phyloP scores from a whole-genome alignment of 2,888 invertebrate genomes.

The Eupeodes luniger region DNA sequence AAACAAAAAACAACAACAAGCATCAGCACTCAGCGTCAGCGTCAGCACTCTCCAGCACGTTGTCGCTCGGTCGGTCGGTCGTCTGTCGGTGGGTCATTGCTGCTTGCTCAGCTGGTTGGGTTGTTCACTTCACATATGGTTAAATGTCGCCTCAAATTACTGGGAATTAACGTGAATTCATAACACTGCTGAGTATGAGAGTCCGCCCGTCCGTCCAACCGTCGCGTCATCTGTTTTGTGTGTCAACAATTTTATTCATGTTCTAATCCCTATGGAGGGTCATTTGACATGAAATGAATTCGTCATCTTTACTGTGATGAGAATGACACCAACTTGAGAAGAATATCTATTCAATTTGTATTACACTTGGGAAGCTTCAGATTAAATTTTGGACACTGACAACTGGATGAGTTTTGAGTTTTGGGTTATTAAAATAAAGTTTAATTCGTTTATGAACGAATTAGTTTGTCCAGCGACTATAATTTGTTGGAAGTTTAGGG shows the following conservation, averaged over 20 bases:
- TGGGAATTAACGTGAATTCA: slow-evolving; percentile 61
- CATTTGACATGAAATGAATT: slow-evolving; percentile 59
- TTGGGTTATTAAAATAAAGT: background rate
- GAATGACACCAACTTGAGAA: background rate
- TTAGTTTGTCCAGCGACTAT: no score
- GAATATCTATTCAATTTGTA: background rate
- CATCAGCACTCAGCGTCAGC: background rate
- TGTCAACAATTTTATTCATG: slow-evolving; percentile 23
- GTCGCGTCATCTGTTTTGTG: slow-evolving; percentile 27
- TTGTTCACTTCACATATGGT: slow-evolving; percentile 59
- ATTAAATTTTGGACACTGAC: background rate
- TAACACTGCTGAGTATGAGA: slow-evolving; percentile 16
- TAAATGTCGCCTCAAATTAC: slow-evolving; percentile 63
- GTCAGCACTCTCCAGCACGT: background rate
- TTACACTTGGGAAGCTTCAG: background rate
- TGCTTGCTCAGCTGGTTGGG: slow-evolving; percentile 52
- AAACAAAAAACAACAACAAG: background rate
- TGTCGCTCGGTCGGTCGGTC: slow-evolving; percentile 40
- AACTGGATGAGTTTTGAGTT: background rate
- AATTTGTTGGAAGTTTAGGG: no score
- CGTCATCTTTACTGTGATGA: slow-evolving; percentile 29
- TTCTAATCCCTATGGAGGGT: slow-evolving; percentile 57
- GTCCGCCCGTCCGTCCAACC: no score
- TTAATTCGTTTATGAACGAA: background rate
- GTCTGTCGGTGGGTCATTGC: slow-evolving; percentile 50